Evolutionary conservation across 2,888 invertebrate genomes (phyloP).

Genomic region (Drosophila prolongata): DNA sequence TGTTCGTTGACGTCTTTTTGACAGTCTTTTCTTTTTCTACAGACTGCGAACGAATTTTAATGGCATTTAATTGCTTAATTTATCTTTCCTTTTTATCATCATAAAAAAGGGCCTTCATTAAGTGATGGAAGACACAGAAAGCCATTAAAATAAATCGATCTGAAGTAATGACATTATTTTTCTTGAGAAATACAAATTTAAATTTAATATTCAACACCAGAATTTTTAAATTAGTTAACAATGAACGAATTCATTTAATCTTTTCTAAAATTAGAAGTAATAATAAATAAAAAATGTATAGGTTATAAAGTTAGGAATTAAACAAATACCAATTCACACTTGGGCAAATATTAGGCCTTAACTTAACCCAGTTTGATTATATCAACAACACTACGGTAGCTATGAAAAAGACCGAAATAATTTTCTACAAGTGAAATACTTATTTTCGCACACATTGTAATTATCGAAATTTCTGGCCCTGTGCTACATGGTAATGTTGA

Average conservation of each 20-base stretch:
- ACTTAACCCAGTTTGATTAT: background rate
- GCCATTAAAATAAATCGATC: no score
- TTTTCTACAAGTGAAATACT: conserved; percentile 11
- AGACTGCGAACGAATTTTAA: conserved; percentile 10
- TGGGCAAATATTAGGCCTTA: background rate
- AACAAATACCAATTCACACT: no score
- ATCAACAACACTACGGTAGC: background rate
- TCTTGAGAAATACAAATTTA: no score
- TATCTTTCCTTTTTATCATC: background rate
- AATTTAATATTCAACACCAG: no score
- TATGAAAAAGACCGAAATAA: background rate
- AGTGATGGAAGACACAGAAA: background rate
- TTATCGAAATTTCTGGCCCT: conserved; percentile 35
- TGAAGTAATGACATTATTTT: no score
- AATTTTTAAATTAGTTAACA: no score
- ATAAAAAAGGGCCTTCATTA: background rate
- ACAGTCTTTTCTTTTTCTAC: background rate
- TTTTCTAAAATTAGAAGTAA: no score
- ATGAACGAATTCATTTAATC: no score
- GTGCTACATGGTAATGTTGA: conserved; percentile 25
- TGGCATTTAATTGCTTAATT: conserved; percentile 15
- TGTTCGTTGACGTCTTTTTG: background rate
- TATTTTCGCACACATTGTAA: conserved; percentile 18
- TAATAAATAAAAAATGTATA: no score
- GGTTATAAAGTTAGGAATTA: no score